These are phyloP conservation scores for Trichomalopsis sarcophagae DNA, from an alignment of 1,140 invertebrate genomes.

Conservation along the genomic window DNA sequence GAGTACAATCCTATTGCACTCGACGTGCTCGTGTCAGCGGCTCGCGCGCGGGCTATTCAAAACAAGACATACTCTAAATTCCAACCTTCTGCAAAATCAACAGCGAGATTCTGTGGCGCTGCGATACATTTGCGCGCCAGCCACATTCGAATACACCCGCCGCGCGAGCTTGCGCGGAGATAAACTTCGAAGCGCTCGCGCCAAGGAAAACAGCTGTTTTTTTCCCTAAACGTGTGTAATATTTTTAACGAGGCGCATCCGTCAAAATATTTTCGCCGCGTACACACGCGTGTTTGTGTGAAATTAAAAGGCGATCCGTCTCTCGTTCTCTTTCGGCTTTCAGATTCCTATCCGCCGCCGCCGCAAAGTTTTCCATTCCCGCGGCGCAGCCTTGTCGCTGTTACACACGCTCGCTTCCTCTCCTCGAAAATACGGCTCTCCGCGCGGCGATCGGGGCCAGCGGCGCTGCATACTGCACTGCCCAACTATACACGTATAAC, in stretches of 20 bases:
- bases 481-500: not conserved
- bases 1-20: too few species aligned
- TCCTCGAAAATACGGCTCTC: not conserved
- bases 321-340: too few species aligned
- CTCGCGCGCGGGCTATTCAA: not conserved
- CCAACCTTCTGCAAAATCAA: not conserved
- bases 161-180: not conserved
- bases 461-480: not conserved
- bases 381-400: not conserved
- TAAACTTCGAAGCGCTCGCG: conserved; percentile 8
- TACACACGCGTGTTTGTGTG: too few species aligned
- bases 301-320: not conserved
- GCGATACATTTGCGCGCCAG: not conserved
- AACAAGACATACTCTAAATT: conserved; percentile 20
- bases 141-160: not conserved
- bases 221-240: conserved; percentile 15
- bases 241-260: not conserved
- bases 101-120: not conserved
- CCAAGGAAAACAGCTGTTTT: conserved; percentile 29
- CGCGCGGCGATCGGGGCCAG: not conserved
- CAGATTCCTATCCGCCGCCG: too few species aligned
- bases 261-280: not conserved
- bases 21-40: not conserved
- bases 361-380: not conserved
- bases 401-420: not conserved